Evolutionary conservation across 2,888 invertebrate species (phyloP), one percentile per base, ranked within the genome.

Genomic region (Sipha maydis): DNA sequence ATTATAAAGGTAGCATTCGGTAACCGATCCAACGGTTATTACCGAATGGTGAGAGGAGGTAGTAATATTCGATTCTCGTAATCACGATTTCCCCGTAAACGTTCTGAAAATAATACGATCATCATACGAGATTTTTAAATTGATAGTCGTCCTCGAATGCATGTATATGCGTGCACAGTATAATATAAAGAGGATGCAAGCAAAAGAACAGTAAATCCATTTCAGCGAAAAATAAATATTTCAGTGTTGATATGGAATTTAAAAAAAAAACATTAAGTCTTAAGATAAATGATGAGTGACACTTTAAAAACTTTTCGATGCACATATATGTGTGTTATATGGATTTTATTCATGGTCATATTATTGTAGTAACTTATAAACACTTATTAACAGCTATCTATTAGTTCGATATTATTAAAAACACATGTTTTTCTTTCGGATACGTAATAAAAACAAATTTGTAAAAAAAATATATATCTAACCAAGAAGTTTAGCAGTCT

Each of bases 1-100:
- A 75, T 84, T 84, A 84, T 75, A n/a, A 61, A 28, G 73, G 83
- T 56, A n/a, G 69, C 69, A 73, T 83, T 73, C 54, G n/a, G 34
- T 19, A 83, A 56, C 83, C 73, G 34, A 73, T 83, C 73, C 73
- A 34, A 73, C 56, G 31, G 71, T 48, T 73, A 71, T 82, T 82
- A 48, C 48, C 48, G 48, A 11, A 48, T 34, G 48, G 1, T 41
- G 41, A 69, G 34, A 56, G 3, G 21, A 14, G n/a, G 19, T 21
- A 11, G 54, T 73, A 83, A 56, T 73, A 17, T 73, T 84, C 25
- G 28, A 84, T 61, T 61, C 28, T 56, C 38, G 38, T 75, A 38
- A 56, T 75, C 28, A 8, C 38, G 56, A n/a, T 73, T 38, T 38
- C 14, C 34, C 19, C 34, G 7, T n/a, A 11, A n/a, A n/a, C 17